Evolutionary conservation across 1,140 invertebrate species (phyloP), one percentile per base, ranked within the genome.

Genomic region (Oscheius sp.): DNA sequence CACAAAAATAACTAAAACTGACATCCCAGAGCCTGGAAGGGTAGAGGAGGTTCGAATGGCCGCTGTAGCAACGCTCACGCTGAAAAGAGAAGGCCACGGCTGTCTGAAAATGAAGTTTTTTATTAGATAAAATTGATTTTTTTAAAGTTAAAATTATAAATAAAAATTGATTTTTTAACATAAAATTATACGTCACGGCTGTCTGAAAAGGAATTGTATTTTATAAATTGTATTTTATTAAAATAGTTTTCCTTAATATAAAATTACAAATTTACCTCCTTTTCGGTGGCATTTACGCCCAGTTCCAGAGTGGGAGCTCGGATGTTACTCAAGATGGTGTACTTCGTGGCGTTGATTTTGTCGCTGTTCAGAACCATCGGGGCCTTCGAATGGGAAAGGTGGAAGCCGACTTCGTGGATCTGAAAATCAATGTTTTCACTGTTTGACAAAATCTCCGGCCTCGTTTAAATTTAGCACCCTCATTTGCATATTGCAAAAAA

Each of bases 11-110:
- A 13, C 31, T 34, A 7, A 31, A n/a, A 7, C 35, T 38, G 23
- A 0, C 7, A 15, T 79, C 79, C 80, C 80, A 82, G 3, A 82
- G 62, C 58, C 79, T 75, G 29, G 77, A 79, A 20, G 80, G 80
- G 20, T 66, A 79, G 15, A 82, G 73, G 64, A 82, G 55, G 32
- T 72, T 82, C 10, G 81, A 79, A 68, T 82, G 80, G 23, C 77
- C 80, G 34, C 69, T 69, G 46, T 83, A 82, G 34, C 81, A 83
- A 1, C 74, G 68, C 34, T 82, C 79, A 13, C 67, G 74, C 20
- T 69, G 62, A 2, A 52, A 35, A 2, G 68, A 26, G 1, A 63
- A 20, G 7, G 49, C 23, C 55, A 74, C 61, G 1, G 58, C 31
- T n/a, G 42, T 18, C 78, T 79, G 38, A 26, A 77, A 75, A 18